Conservation (phyloP, 2,888 invertebrate species). For the Hofmannophila pseudospretella region DNA sequence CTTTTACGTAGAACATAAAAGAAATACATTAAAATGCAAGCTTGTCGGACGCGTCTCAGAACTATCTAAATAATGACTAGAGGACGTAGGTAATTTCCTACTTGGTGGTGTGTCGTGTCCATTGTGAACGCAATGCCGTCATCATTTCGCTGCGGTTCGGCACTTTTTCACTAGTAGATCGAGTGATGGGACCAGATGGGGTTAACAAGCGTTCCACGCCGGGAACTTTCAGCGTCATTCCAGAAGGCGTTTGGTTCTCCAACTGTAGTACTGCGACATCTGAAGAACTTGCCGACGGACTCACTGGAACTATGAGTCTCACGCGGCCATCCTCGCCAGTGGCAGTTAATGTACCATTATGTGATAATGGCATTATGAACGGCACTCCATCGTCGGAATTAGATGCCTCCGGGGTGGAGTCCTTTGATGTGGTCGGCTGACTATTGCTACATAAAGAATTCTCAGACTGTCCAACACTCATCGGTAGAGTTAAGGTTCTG, state of each 20-base stretch:
- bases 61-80: too few species aligned
- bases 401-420: slow-evolving; percentile 52
- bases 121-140: slow-evolving; percentile 88
- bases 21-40: too few species aligned
- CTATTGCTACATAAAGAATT: slow-evolving; percentile 53
- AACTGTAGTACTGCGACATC: slow-evolving; percentile 45
- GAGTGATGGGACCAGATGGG: slow-evolving; percentile 81
- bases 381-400: slow-evolving; percentile 68
- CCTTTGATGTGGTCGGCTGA: slow-evolving; percentile 69
- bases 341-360: slow-evolving; percentile 79
- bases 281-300: slow-evolving; percentile 59
- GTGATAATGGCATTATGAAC: slow-evolving; percentile 83
- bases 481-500: slow-evolving; percentile 41
- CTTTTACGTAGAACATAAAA: too few species aligned
- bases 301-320: slow-evolving; percentile 80
- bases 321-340: slow-evolving; percentile 80
- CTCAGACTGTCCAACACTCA: slow-evolving; percentile 57
- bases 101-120: slow-evolving; percentile 93
- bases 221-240: slow-evolving; percentile 77
- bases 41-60: too few species aligned
- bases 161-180: slow-evolving; percentile 91
- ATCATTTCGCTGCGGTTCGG: slow-evolving; percentile 91
- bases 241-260: slow-evolving; percentile 33
- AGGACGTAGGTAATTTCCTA: too few species aligned
- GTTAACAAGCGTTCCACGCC: slow-evolving; percentile 60